Evolutionary conservation across 2,888 invertebrate species (phyloP), one percentile per base, ranked within the genome.

Genomic region (Ophion obscuratus): DNA sequence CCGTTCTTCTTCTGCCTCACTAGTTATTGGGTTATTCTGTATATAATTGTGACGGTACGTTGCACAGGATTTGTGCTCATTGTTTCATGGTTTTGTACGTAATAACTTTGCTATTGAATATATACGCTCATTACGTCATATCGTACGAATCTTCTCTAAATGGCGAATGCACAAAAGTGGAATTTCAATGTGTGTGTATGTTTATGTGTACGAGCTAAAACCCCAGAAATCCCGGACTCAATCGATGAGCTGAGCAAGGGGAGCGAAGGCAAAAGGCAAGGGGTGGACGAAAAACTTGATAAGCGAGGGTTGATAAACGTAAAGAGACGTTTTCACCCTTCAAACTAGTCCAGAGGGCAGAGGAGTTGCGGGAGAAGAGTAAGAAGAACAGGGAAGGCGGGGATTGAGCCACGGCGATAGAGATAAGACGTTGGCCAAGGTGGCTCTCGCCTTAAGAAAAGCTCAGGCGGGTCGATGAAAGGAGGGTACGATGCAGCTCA

Each of bases 261-360:
- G 59, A 61, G 44, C 9, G 36, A n/a, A 75, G 47, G 75, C 70
- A 47, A 62, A 57, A 17, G 20, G 27, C 9, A 75, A 53, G 70
- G 61, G 64, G 67, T 17, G 53, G 73, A 70, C 77, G 74, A 70
- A 78, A 67, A 85, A 80, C 71, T 83, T 74, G 87, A 87, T 85
- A 83, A 73, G 77, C 66, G 68, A 70, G 83, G 78, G 73, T 85
- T 84, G 87, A 87, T 88, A 88, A 89, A 88, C 87, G 88, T 85
- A 86, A 79, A 85, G 81, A 84, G 88, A 89, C 82, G 84, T 86
- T 78, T 70, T 83, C 83, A 80, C 78, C 47, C 87, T 86, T 84
- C 78, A 87, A 88, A 88, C 85, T 87, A 76, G 81, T 87, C 71
- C 76, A 83, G 70, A 64, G 70, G 61, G 53, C 44, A 64, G 53